These are phyloP conservation scores for Cichladusa arquata DNA, from an alignment of 2,113 vertebrate species.

Conservation along the genomic window DNA sequence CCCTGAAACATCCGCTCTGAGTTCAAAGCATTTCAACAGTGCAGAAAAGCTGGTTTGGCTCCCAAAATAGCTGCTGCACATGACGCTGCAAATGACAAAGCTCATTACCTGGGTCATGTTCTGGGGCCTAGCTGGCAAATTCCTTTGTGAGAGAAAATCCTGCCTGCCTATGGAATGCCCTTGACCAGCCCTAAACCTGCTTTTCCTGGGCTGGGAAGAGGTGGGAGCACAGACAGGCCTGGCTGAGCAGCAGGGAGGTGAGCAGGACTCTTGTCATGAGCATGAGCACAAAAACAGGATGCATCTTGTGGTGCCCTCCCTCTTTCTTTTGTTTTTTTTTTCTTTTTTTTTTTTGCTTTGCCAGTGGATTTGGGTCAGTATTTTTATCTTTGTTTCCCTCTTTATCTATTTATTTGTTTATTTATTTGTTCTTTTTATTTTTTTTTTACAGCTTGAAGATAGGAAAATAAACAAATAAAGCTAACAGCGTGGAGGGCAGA, in stretches of 20 bases:
- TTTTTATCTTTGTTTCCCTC: neutral
- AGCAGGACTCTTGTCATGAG: rapidly evolving
- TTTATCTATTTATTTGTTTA: neutral
- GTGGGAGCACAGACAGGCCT: neutral
- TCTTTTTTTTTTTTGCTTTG: neutral
- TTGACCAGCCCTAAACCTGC: neutral
- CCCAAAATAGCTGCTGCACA: neutral
- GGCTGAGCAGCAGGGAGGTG: neutral
- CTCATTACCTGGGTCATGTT: conserved; percentile 2
- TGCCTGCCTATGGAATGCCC: neutral
- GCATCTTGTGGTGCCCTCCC: neutral
- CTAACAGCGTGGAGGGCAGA: rapidly evolving
- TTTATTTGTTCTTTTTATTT: neutral
- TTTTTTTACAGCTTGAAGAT: neutral
- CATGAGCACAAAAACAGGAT: neutral
- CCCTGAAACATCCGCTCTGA: neutral
- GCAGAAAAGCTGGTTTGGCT: neutral
- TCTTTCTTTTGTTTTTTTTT: neutral
- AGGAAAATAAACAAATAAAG: neutral
- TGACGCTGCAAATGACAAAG: neutral
- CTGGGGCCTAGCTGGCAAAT: neutral
- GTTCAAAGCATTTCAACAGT: neutral
- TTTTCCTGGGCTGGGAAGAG: neutral
- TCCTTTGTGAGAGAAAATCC: neutral
- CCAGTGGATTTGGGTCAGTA: neutral